Evolutionary conservation across 2,888 invertebrate genomes (phyloP), one percentile per base, ranked within the genome.

Genomic region (Entomobrya proxima): DNA sequence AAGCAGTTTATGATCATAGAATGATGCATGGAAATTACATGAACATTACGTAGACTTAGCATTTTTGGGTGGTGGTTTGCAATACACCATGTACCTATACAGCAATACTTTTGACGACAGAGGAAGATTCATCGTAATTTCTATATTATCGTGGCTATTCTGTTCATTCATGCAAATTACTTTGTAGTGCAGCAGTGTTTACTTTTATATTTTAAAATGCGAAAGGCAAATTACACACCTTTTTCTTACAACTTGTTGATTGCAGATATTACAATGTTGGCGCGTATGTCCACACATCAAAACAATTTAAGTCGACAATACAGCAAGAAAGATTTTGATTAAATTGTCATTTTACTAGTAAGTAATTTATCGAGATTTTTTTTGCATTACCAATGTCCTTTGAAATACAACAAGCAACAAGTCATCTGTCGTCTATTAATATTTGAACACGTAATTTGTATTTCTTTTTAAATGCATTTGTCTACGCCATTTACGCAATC

Each of bases 221-320:
- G 67, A 21, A 69, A 6, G 1, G 13, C 24, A 44, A 40, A 69
- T 15, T 13, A 44, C 35, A 32, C 18, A 75, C 75, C 32, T 47
- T 35, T 50, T n/a, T 18, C 32, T 27, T 2, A 18, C 50, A 13
- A n/a, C 13, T 50, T 40, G 50, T 58, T 72, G 32, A 78, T 35
- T 50, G 30, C 30, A 79, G 78, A 67, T 44, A 67, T 67, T 64
- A 67, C 78, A 67, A 32, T 18, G 24, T 18, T 64, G 13, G n/a
- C n/a, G n/a, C n/a, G n/a, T n/a, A n/a, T n/a, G n/a, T n/a, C 6
- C 52, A 4, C n/a, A 18, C n/a, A 52, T 52, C n/a, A 15, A 9
- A 5, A 6, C 52, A 5, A 9, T 4, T 9, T 76, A 37, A 35
- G 40, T 76, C 40, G 55, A 37, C 37, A 37, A 24, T 52, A 40